Percentiles rank a stretch among this genome's conserved stretches.
Conservation (phyloP, 2,797 vertebrate genomes). For the Typhlichthys eigenmanni region DNA sequence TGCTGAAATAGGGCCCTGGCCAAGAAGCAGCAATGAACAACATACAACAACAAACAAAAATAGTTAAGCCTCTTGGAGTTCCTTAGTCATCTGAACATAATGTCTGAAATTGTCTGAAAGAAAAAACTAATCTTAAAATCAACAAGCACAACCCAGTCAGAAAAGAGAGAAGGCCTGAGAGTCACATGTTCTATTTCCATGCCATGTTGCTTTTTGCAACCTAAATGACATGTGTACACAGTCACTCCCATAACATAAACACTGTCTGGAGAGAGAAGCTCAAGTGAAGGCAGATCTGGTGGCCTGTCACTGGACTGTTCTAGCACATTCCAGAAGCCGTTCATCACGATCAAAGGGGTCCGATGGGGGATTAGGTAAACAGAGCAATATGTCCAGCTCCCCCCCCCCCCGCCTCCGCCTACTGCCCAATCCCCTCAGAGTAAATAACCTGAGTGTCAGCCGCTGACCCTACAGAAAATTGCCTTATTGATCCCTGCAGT, state of each 20-base stretch:
- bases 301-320: constrained; percentile 18
- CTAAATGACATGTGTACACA: too few relatives aligned
- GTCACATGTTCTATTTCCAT: too few relatives aligned
- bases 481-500: constrained; percentile 69
- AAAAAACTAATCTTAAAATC: too few relatives aligned
- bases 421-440: constrained; percentile 27
- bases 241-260: background rate
- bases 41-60: too few relatives aligned
- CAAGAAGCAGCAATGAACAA: too few relatives aligned
- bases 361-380: constrained; percentile 47
- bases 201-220: too few relatives aligned
- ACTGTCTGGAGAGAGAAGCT: background rate
- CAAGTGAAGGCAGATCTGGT: constrained; percentile 5
- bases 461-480: constrained; percentile 68
- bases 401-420: background rate
- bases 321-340: constrained; percentile 18
- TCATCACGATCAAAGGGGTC: constrained; percentile 54
- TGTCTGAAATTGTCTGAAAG: too few relatives aligned
- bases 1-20: too few relatives aligned
- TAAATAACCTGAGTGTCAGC: constrained; percentile 68
- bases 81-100: too few relatives aligned
- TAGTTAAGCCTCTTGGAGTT: too few relatives aligned
- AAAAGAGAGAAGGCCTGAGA: too few relatives aligned
- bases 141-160: too few relatives aligned
- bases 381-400: background rate